A percentile compares a stretch with the other conserved stretches of the same genome.
phyloP scores from a whole-genome alignment of 2,888 invertebrate species.

The Diloba caeruleocephala region DNA sequence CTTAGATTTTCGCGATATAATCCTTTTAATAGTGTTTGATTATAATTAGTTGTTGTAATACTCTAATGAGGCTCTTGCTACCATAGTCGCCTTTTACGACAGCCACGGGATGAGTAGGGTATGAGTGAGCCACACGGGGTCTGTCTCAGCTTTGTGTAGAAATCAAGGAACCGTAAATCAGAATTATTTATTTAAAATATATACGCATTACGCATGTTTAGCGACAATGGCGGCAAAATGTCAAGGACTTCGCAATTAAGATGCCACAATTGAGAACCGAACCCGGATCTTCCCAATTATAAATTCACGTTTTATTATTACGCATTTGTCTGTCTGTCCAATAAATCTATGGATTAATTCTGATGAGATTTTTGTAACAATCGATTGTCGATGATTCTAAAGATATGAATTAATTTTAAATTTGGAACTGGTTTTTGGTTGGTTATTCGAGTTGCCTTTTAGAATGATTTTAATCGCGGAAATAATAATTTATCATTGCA shows the following conservation, averaged over 20 bases:
- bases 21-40: too few relatives aligned
- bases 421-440: neutral
- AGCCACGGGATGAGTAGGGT: too few relatives aligned
- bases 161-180: constrained; percentile 17
- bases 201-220: constrained; percentile 9
- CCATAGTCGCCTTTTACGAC: too few relatives aligned
- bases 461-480: neutral
- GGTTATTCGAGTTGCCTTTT: neutral
- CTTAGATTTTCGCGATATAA: too few relatives aligned
- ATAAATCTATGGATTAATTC: constrained; percentile 21
- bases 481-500: constrained; percentile 5
- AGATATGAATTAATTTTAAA: constrained; percentile 15
- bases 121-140: too few relatives aligned
- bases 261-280: constrained; percentile 22
- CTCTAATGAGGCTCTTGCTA: too few relatives aligned
- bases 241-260: constrained; percentile 36
- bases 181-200: neutral
- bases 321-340: constrained; percentile 21
- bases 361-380: constrained; percentile 16
- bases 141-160: too few relatives aligned
- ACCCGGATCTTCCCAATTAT: constrained; percentile 42
- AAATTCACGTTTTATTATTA: constrained; percentile 33
- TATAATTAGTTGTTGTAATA: too few relatives aligned
- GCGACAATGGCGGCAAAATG: constrained; percentile 35
- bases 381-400: neutral